Evolutionary conservation across 2,113 vertebrate species (phyloP), one percentile per base, ranked within the genome.

Genomic region (Sturnira hondurensis): DNA sequence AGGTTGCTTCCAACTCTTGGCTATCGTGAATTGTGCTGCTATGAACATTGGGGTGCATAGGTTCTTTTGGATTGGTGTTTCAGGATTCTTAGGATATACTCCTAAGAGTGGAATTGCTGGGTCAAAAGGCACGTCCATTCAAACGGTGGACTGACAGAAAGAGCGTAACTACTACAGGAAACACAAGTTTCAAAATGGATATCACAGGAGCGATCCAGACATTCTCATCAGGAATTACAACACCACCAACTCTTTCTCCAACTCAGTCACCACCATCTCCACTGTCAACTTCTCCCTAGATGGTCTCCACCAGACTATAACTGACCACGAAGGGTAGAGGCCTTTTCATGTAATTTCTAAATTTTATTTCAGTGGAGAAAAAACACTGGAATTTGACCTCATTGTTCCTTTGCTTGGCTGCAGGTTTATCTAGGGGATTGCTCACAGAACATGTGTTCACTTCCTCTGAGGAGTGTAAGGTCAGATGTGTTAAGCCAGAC

Each of bases 401-500:
- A 61, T 3, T 91, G 81, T 10, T 85, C 61, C 61, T 73, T 77
- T 17, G 17, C 47, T 70, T 20, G 28, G 77, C 89, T 91, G 52
- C 41, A 84, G 52, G 90, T 82, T 38, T 82, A 92, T 71, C 88
- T 67, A 70, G 90, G 95, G 93, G 77, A 91, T 96, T 96, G 85
- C 80, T 88, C 88, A 92, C 1, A 92, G 90, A 87, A 90, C 84
- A 82, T 28, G 76, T 36, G 76, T 93, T 90, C 84, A 95, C 41
- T 95, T 96, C 85, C 94, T 95, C 70, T 12, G 26, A 97, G 92
- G 52, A 97, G 80, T 12, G 2, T 65, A 92, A 96, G 71, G 91
- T 95, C 77, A 96, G 70, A 95, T 96, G 77, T 96, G 85, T 68
- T 93, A 90, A 95, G 85, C 54, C 88, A 96, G 84, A 96, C 93